Conservation (phyloP, 2,113 vertebrate species). For the Rhabdornis inornatus region DNA sequence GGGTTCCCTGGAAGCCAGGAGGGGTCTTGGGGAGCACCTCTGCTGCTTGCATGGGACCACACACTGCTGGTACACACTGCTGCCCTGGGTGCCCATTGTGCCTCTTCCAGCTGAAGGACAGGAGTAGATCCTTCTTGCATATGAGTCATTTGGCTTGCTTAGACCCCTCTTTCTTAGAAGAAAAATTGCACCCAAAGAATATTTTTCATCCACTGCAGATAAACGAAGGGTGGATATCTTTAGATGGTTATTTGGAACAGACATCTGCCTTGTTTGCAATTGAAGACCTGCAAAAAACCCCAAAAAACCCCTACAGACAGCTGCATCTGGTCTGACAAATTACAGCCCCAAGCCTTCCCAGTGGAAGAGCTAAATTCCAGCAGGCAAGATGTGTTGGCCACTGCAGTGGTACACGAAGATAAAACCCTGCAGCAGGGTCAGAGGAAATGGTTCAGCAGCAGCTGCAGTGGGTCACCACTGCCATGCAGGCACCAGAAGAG, state of each 20-base stretch:
- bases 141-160: neutral
- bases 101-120: neutral
- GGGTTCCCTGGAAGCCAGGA: neutral
- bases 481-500: neutral
- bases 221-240: neutral
- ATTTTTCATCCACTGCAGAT: neutral
- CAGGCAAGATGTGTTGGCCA: neutral
- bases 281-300: neutral
- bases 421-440: neutral
- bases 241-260: neutral
- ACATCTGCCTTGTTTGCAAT: neutral
- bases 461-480: neutral
- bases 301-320: neutral
- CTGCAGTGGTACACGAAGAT: accelerated
- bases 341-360: accelerated
- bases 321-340: neutral
- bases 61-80: neutral
- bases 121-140: neutral
- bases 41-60: neutral
- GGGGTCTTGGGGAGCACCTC: accelerated
- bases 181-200: neutral
- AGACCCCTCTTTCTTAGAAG: neutral
- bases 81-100: neutral
- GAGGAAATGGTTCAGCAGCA: neutral
- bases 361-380: neutral